These are phyloP conservation scores for Drosophila ironensis DNA, from an alignment of 1,140 invertebrate species.

Conservation along the genomic window DNA sequence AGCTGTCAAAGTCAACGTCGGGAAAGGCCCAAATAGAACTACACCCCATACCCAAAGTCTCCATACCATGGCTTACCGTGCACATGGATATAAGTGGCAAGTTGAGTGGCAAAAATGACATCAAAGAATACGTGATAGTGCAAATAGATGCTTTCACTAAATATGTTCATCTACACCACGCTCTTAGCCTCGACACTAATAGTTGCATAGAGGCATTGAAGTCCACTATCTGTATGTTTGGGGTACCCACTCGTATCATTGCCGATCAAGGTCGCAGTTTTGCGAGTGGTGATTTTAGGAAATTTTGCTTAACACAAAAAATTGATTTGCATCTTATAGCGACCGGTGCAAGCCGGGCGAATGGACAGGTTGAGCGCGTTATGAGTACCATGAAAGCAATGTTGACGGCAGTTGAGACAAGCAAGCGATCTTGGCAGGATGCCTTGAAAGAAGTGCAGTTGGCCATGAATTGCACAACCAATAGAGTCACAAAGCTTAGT, in stretches of 20 bases:
- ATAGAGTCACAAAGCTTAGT: no score
- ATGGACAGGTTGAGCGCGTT: neutral
- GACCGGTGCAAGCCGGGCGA: neutral
- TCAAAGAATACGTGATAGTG: no score
- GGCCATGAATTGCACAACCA: no score
- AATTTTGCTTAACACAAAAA: conserved; percentile 1
- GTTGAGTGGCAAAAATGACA: no score
- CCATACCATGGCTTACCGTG: conserved; percentile 7
- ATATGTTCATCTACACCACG: no score
- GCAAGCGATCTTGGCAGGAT: neutral
- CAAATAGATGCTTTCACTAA: no score
- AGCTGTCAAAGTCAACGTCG: neutral
- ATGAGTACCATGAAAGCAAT: neutral
- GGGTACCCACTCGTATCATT: neutral
- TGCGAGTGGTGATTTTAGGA: neutral
- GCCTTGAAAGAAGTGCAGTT: no score
- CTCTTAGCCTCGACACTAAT: no score
- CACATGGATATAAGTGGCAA: conserved; percentile 1
- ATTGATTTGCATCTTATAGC: conserved; percentile 3
- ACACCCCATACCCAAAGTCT: conserved; percentile 3
- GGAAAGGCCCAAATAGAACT: conserved; percentile 4
- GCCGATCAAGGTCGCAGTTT: no score
- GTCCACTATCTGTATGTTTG: conserved; percentile 5
- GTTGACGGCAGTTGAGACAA: neutral
- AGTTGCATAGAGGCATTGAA: conserved; percentile 2